Evolutionary conservation across 2,797 vertebrate genomes (phyloP), one percentile per base, ranked within the genome.

Genomic region (Melopsittacus undulatus): DNA sequence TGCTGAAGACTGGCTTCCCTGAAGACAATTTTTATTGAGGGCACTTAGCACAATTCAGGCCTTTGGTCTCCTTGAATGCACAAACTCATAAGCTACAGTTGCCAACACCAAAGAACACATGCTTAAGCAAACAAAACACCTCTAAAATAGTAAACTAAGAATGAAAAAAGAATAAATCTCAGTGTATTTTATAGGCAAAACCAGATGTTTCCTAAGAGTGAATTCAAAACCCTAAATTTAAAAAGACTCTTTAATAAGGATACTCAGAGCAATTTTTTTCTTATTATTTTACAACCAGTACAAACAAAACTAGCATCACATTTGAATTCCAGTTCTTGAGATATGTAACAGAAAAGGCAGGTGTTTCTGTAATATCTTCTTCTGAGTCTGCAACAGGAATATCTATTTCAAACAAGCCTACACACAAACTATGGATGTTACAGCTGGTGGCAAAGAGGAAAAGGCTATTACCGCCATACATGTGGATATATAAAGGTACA

Each of bases 61-160:
- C 21, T 72, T 72, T 13, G 29, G 45, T 51, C 27, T 59, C 38
- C 38, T 52, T 70, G 40, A 74, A 70, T 5, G 56, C 11, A 18
- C 30, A 72, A 75, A 56, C 40, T 70, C 2, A 1, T 4, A 56
- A 64, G 7, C 20, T 69, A 38, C 18, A 72, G 45, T 26, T 40
- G 49, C 3, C 42, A 66, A 16, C 30, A 91, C 1, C 0, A 0
- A 72, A 64, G 59, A 84, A 62, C 9, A 67, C 6, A 45, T 5
- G 12, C 46, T 72, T 34, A 54, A 5, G 43, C 18, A 87, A 87
- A 45, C 1, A 6, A 83, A 89, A 46, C 2, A 1, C 16, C 40
- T 76, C 43, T 43, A 61, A 87, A 92, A 74, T 15, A 73, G 19
- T 67, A 20, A 61, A 56, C 11, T 29, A 78, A 57, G 19, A 43